A percentile compares a stretch with the other conserved stretches of the same genome.
Conservation (phyloP, 37 sponge, comb jelly and placozoan genomes). For the Aphrocallistes beatrix region DNA sequence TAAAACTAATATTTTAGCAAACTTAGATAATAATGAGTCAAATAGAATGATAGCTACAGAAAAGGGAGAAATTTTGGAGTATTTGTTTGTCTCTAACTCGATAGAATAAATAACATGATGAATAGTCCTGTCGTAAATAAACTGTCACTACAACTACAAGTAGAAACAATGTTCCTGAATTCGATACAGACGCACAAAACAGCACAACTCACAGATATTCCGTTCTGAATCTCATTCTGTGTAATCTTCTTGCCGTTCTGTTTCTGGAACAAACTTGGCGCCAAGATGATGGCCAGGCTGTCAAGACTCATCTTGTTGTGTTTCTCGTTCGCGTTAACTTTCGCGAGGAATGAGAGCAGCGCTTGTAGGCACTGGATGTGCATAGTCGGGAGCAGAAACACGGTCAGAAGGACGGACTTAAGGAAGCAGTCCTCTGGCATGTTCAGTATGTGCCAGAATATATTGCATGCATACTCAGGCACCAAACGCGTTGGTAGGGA, state of each 20-base stretch:
- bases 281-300: not conserved
- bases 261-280: not conserved
- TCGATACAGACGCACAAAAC: no score
- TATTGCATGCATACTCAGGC: constrained; percentile 1
- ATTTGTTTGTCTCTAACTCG: no score
- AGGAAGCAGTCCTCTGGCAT: not conserved
- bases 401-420: not conserved
- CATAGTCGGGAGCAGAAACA: not conserved
- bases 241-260: not conserved
- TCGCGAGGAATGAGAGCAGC: not conserved
- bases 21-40: no score
- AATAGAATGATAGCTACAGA: no score
- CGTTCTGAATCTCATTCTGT: not conserved
- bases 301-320: constrained; percentile 4
- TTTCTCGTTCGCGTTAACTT: not conserved
- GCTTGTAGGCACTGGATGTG: not conserved
- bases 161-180: no score
- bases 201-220: not conserved
- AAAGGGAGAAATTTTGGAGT: no score
- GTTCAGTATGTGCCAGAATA: not conserved
- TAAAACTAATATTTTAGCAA: no score
- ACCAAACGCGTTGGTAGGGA: not conserved
- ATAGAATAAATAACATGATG: no score
- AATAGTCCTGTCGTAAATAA: no score
- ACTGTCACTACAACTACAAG: no score